Evolutionary conservation across 2,113 vertebrate genomes (phyloP), one percentile per base, ranked within the genome.

Genomic region (Xiphorhynchus elegans): DNA sequence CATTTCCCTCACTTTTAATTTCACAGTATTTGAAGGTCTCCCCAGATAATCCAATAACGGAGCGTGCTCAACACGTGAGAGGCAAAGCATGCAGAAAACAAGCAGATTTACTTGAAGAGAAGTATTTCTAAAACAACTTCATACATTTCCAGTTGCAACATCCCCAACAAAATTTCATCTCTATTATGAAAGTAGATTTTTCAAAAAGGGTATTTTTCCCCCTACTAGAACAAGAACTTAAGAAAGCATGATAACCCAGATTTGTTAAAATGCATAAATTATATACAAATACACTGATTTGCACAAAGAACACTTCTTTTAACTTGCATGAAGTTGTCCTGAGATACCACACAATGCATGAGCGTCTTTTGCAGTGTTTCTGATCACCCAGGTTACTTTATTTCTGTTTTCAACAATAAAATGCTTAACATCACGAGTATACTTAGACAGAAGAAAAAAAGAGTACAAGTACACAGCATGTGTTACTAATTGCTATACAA

Each of bases 341-440:
- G 12, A 39, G 12, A 42, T 23, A 39, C 4, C 68, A 83, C n/a
- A 52, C 24, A 25, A 68, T 0, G 1, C 18, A 55, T 10, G 60
- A 52, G 8, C 7, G 21, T 82, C 74, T 29, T 85, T 50, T 73
- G 26, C 70, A 77, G 39, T 17, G 19, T 18, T 66, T 90, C 55
- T 66, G 39, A 46, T 55, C 18, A 90, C 8, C 3, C 39, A 33
- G 5, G 18, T 63, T 53, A 73, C 28, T 87, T 13, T 46, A 50
- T 39, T 83, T n/a, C 42, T 69, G n/a, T 47, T 88, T 88, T 63
- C 60, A 84, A 74, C 4, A 37, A 9, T 24, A 55, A 84, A 56
- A 87, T 6, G 17, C 2, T 0, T 49, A 70, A 73, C 35, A 67
- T 10, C 20, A 55, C 0, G 0, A 90, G 68, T 12, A 9, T 8